Evolutionary conservation across 2,888 invertebrate genomes (phyloP).

Genomic region (Lamellibrachia satsuma): DNA sequence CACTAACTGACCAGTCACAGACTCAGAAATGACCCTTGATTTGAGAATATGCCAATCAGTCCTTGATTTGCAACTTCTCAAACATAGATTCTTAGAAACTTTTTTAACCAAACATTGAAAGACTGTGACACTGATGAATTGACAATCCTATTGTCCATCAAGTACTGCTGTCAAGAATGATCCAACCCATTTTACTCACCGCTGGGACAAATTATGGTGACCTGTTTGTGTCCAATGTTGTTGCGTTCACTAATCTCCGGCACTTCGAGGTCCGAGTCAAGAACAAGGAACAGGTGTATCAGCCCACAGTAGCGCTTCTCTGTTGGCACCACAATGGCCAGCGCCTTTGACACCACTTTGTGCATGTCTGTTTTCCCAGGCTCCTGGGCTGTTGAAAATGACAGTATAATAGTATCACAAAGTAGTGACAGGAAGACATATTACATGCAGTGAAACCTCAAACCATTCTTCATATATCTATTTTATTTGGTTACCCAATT

Average conservation of each 20-base stretch:
- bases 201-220: background rate
- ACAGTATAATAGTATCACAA: background rate
- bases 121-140: no score
- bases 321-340: background rate
- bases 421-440: background rate
- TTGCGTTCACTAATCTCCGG: background rate
- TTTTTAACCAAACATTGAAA: no score
- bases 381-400: background rate
- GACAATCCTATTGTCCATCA: no score
- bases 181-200: background rate
- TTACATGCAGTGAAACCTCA: background rate
- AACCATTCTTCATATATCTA: no score
- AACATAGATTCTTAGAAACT: no score
- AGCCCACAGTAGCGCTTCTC: background rate
- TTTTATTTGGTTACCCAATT: no score
- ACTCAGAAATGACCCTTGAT: no score
- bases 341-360: background rate
- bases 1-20: no score
- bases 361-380: background rate
- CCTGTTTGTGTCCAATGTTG: background rate
- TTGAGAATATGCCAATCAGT: no score
- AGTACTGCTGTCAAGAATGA: background rate
- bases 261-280: background rate
- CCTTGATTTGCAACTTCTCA: no score
- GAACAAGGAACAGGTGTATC: background rate